These are phyloP conservation scores for Emydura subglobosa DNA, from an alignment of 2,113 vertebrate species.

Conservation along the genomic window DNA sequence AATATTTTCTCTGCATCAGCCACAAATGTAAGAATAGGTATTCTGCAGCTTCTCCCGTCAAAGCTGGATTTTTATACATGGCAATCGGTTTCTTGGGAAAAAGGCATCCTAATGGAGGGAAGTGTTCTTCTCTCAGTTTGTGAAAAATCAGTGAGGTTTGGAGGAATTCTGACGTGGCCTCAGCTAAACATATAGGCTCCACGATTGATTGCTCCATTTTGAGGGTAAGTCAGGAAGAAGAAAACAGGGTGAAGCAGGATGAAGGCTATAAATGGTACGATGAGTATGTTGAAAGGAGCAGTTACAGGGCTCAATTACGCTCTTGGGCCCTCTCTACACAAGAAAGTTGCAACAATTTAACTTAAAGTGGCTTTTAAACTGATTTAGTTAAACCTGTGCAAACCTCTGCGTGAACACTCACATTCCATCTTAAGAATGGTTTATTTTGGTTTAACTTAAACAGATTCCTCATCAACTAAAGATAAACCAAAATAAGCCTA, in stretches of 20 bases:
- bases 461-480: background rate
- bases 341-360: background rate
- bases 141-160: background rate
- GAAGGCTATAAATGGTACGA: background rate
- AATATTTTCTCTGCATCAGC: background rate
- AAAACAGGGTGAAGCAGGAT: background rate
- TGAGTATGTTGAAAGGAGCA: background rate
- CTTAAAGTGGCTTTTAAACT: constrained; percentile 26
- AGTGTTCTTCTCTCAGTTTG: background rate
- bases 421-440: background rate
- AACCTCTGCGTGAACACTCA: background rate
- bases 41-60: background rate
- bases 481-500: background rate
- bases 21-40: accelerated
- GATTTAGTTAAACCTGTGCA: background rate
- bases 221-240: background rate
- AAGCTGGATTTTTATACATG: background rate
- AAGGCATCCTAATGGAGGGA: background rate
- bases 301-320: background rate
- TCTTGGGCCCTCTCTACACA: background rate
- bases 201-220: background rate
- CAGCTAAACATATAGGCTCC: background rate
- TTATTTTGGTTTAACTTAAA: background rate
- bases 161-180: background rate
- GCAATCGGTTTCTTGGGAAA: background rate